Evolutionary conservation across 2,113 vertebrate species (phyloP), one percentile per base, ranked within the genome.

Genomic region (Fulica atra): DNA sequence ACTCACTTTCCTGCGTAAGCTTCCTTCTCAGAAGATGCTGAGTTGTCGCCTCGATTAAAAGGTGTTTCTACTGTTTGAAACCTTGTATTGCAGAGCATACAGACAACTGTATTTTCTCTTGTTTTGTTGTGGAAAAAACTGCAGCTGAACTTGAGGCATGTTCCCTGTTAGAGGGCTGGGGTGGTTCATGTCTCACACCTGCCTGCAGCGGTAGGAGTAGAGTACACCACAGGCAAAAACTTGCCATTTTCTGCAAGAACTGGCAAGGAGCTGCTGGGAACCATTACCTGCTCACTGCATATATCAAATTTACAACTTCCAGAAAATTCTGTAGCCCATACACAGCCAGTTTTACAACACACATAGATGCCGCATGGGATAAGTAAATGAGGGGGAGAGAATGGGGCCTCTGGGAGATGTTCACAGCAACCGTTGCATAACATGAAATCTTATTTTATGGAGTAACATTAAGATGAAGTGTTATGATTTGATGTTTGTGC

Each of bases 141-240:
- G 20, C 38, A 65, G 36, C 1, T 15, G 33, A 14, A 42, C 35
- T 0, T 29, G 31, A 54, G 31, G 46, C 17, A 70, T 14, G 50
- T 63, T 35, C 31, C 28, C 42, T 6, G 2, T 6, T 7, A 12
- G 14, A 23, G 13, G 16, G 5, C 13, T 25, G 68, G 21, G 9
- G 35, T 2, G 1, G 12, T 13, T 21, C n/a, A 12, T 11, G 8
- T 70, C 21, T 44, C 4, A 0, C 4, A 53, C 31, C n/a, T 59
- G 31, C 15, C 59, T 3, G 2, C 25, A 31, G 38, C 42, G 51
- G 38, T 6, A 38, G 35, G 40, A 53, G 20, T 48, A 48, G 44
- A 48, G 11, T 8, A 6, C 31, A 10, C 3, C 2, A 1, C 18
- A 7, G 53, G 26, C 42, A 25, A 42, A 28, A 44, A 17, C 57